Evolutionary conservation across 2,888 invertebrate species (phyloP).

Genomic region (Eustalomyia histrio): DNA sequence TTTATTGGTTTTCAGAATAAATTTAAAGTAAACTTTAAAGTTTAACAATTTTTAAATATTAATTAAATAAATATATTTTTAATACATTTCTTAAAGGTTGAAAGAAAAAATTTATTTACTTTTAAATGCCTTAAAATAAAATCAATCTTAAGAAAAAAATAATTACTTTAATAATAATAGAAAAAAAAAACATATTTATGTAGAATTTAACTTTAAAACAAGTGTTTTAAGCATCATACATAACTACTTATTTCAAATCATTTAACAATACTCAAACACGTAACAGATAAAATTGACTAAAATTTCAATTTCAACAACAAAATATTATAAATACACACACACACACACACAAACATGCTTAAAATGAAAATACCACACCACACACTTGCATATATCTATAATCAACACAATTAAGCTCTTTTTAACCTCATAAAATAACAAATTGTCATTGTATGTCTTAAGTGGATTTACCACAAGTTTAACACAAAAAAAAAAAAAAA

Average conservation of each 20-base stretch:
- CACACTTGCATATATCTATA: conserved; percentile 43
- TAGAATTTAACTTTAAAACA: neutral
- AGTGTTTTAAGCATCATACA: neutral
- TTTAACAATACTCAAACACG: conserved; percentile 46
- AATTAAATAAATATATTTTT: too few relatives aligned
- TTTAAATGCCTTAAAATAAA: too few relatives aligned
- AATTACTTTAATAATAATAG: too few relatives aligned
- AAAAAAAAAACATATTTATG: too few relatives aligned
- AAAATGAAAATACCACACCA: neutral
- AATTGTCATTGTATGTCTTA: conserved; percentile 68
- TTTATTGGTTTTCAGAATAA: too few relatives aligned
- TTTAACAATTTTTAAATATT: too few relatives aligned
- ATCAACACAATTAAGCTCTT: conserved; percentile 66
- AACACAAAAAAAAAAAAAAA: conserved; percentile 35
- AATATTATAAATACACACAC: neutral
- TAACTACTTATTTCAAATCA: conserved; percentile 4
- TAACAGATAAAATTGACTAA: conserved; percentile 43
- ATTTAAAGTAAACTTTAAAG: too few relatives aligned
- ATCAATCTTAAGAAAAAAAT: neutral
- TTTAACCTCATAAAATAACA: conserved; percentile 67
- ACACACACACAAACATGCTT: neutral
- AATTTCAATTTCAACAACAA: conserved; percentile 15
- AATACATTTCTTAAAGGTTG: too few relatives aligned
- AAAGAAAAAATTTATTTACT: too few relatives aligned
- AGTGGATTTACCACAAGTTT: conserved; percentile 67